These are phyloP conservation scores for Tragelaphus strepsiceros DNA, from an alignment of 2,113 vertebrate species.

Conservation along the genomic window DNA sequence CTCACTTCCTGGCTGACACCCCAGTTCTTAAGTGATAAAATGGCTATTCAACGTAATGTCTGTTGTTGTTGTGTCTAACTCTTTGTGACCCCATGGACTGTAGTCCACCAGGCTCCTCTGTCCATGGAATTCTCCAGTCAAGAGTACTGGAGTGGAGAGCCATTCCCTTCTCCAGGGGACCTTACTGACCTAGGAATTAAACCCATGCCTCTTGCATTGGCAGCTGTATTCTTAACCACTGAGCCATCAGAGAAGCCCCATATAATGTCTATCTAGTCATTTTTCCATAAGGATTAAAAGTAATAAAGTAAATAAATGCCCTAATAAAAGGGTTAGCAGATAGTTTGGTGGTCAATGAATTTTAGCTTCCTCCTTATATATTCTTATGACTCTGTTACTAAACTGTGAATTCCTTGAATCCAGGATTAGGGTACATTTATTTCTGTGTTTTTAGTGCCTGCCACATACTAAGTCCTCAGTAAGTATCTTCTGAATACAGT, in stretches of 20 bases:
- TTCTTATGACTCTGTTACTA: not conserved
- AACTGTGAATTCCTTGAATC: not conserved
- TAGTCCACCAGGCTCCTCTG: not conserved
- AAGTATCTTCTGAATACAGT: not conserved
- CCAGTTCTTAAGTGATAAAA: not conserved
- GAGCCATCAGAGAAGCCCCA: not conserved
- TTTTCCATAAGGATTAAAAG: not conserved
- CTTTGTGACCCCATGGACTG: not conserved
- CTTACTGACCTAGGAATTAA: not conserved
- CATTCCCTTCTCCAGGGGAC: not conserved
- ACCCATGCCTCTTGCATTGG: not conserved
- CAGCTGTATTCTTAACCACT: not conserved
- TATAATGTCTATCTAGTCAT: not conserved
- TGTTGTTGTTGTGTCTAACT: not conserved
- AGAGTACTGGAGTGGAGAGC: not conserved
- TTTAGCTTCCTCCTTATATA: not conserved
- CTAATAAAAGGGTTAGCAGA: not conserved
- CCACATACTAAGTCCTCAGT: not conserved
- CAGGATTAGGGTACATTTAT: not conserved
- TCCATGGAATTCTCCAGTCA: not conserved
- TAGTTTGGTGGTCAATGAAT: not conserved
- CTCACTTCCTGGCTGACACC: not conserved
- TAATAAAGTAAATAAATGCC: not conserved
- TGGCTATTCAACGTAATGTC: not conserved
- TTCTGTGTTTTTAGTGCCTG: not conserved